Conservation (phyloP, 2,888 invertebrate genomes). For the Noctua janthina region DNA sequence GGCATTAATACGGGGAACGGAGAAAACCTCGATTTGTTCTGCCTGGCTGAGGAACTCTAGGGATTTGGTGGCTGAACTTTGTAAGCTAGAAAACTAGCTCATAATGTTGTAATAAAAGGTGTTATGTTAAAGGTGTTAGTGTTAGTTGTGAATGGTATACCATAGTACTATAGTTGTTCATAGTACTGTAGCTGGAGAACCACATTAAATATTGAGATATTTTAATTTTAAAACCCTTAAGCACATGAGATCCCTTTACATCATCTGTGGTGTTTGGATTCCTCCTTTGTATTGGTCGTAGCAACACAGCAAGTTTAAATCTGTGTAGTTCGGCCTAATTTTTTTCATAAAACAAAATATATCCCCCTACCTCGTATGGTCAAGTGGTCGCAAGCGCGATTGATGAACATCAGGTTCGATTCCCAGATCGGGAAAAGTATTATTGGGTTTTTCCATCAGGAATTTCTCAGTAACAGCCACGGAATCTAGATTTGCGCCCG, state of each 20-base stretch:
- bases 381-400: neutral
- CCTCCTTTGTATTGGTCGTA: neutral
- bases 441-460: neutral
- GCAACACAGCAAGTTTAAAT: neutral
- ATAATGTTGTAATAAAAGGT: neutral
- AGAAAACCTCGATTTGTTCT: conserved; percentile 28
- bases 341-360: neutral
- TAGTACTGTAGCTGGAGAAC: neutral
- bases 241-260: neutral
- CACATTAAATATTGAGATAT: no score
- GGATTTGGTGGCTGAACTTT: conserved; percentile 11
- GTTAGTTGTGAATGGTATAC: neutral
- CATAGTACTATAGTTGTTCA: no score
- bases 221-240: no score
- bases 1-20: conserved; percentile 16
- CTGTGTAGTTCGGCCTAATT: neutral
- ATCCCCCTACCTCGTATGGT: neutral
- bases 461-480: neutral
- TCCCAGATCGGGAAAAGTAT: neutral
- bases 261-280: neutral
- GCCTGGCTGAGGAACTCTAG: conserved; percentile 4
- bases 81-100: neutral
- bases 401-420: no score
- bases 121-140: no score
- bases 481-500: neutral